phyloP scores from a whole-genome alignment of 2,888 invertebrate genomes.

The Ectobius pallidus region DNA sequence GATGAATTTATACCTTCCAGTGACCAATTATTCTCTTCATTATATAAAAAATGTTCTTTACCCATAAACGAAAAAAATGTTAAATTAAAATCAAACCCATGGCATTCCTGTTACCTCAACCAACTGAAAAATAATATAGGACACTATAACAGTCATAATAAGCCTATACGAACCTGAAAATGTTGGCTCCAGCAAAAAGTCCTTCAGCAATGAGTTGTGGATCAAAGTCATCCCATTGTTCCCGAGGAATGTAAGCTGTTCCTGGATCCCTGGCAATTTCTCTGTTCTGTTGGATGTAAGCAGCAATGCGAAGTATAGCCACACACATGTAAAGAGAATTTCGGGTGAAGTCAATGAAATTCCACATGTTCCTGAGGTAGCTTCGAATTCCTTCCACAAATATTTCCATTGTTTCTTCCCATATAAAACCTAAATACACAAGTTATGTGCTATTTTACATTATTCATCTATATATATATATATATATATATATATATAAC shows the following conservation, averaged over 20 bases:
- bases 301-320: conserved; percentile 68
- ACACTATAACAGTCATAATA: too few relatives aligned
- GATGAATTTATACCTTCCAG: too few relatives aligned
- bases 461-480: too few relatives aligned
- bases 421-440: conserved; percentile 74
- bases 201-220: conserved; percentile 93
- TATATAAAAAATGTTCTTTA: too few relatives aligned
- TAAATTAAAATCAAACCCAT: too few relatives aligned
- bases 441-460: not conserved
- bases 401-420: conserved; percentile 91
- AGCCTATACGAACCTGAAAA: too few relatives aligned
- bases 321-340: conserved; percentile 85
- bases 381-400: conserved; percentile 85
- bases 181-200: conserved; percentile 92
- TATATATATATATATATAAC: too few relatives aligned
- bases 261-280: conserved; percentile 72
- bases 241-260: conserved; percentile 77
- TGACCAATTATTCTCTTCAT: too few relatives aligned
- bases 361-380: conserved; percentile 94
- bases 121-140: too few relatives aligned
- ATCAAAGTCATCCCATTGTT: conserved; percentile 91
- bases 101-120: too few relatives aligned
- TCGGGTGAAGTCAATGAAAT: conserved; percentile 92
- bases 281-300: conserved; percentile 74
- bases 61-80: too few relatives aligned